Evolutionary conservation across 2,113 vertebrate genomes (phyloP).

Genomic region (Todiramphus chloris): DNA sequence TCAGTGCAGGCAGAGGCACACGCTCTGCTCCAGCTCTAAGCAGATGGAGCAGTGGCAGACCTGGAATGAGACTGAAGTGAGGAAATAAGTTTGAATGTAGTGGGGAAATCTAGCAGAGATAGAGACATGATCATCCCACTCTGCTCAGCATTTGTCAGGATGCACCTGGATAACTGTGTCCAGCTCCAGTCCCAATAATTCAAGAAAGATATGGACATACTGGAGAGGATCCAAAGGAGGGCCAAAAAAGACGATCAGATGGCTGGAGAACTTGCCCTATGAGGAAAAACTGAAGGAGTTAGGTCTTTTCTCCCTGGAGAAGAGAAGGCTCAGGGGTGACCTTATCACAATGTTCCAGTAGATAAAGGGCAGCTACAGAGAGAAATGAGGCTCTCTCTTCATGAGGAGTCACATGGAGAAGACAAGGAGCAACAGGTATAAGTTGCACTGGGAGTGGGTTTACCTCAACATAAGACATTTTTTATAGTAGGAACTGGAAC

Average conservation of each 20-base stretch:
- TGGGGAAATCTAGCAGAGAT: background rate
- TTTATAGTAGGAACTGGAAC: background rate
- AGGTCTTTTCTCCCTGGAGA: background rate
- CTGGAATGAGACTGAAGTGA: background rate
- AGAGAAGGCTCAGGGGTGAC: background rate
- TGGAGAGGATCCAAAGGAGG: background rate
- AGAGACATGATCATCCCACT: background rate
- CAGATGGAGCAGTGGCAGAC: background rate
- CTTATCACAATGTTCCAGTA: background rate
- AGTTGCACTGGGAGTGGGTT: background rate
- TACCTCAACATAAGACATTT: background rate
- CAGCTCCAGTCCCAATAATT: background rate
- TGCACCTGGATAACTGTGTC: background rate
- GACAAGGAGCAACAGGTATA: background rate
- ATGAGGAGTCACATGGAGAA: background rate
- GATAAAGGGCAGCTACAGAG: background rate
- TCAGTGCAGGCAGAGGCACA: background rate
- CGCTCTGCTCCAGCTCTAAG: background rate
- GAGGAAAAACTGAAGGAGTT: background rate
- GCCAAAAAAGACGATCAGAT: background rate
- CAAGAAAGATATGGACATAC: background rate
- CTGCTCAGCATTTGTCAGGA: background rate
- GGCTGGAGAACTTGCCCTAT: background rate
- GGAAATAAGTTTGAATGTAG: background rate
- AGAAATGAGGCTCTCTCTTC: background rate